These are phyloP conservation scores for Tethya wilhelma DNA, from an alignment of 37 sponge, comb jelly and placozoan genomes.

Conservation along the genomic window DNA sequence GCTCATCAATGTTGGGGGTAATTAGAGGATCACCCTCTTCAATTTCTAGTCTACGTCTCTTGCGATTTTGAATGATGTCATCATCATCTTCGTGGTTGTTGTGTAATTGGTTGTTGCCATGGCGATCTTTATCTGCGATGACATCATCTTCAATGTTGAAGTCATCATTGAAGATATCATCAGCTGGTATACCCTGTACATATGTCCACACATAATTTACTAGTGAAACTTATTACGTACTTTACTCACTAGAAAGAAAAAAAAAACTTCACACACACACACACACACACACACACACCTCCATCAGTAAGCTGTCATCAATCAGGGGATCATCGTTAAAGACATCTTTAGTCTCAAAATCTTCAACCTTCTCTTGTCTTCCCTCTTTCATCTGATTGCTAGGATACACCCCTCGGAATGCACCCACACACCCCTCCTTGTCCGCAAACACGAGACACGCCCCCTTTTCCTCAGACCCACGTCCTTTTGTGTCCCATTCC, in stretches of 20 bases:
- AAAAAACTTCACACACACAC: neutral
- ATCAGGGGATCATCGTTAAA: conserved; percentile 4
- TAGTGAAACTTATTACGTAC: conserved; percentile 1
- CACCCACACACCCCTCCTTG: conserved; percentile 56
- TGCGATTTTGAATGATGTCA: conserved; percentile 18
- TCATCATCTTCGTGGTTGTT: conserved; percentile 9
- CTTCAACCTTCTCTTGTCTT: too few relatives aligned
- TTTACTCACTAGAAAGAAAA: neutral
- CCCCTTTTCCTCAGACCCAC: neutral
- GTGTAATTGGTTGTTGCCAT: conserved; percentile 4
- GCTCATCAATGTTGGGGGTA: neutral
- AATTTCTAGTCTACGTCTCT: conserved; percentile 5
- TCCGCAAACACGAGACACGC: conserved; percentile 42
- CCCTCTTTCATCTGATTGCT: too few relatives aligned
- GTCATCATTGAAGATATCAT: conserved; percentile 43
- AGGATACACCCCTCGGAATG: conserved; percentile 42
- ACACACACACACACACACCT: neutral
- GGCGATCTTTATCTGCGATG: neutral
- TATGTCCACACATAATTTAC: neutral
- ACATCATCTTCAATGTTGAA: conserved; percentile 31
- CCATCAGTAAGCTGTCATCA: conserved; percentile 43
- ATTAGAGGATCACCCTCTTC: neutral
- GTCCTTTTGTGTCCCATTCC: conserved; percentile 46
- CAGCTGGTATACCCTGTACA: conserved; percentile 51
- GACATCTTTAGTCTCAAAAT: neutral